phyloP scores from a whole-genome alignment of 2,888 invertebrate genomes.

The Labia minor region DNA sequence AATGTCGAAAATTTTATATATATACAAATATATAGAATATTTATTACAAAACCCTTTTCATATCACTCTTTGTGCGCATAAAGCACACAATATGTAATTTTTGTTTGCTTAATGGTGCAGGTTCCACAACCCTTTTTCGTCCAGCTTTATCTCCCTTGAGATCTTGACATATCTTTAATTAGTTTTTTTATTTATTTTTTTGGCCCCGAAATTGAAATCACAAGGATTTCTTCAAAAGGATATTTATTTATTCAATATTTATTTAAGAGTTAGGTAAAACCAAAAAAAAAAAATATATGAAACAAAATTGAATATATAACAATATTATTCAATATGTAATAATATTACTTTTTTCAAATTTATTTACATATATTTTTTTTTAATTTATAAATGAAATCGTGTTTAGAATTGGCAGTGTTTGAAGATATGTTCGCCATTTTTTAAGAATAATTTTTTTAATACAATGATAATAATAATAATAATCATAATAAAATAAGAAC shows the following conservation, averaged over 20 bases:
- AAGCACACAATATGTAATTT: too few species aligned
- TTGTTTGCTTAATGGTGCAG: background rate
- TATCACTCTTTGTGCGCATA: background rate
- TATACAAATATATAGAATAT: too few species aligned
- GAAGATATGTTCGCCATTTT: background rate
- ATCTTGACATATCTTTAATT: background rate
- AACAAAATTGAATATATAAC: background rate
- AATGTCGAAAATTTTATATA: too few species aligned
- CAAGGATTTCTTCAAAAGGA: background rate
- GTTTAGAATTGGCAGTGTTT: background rate
- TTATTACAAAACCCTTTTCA: too few species aligned
- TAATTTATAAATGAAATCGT: too few species aligned
- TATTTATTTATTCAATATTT: background rate
- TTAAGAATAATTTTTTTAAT: too few species aligned
- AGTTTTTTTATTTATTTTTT: background rate
- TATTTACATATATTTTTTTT: background rate
- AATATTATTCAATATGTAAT: background rate
- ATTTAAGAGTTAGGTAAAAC: background rate
- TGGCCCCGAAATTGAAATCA: slow-evolving; percentile 13
- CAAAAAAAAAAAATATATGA: background rate
- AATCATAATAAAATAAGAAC: background rate
- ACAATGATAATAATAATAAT: background rate
- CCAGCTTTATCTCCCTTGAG: background rate
- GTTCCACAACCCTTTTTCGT: background rate
- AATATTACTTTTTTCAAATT: background rate